These are phyloP conservation scores for Lathronympha strigana DNA, from an alignment of 2,888 invertebrate genomes.

Conservation along the genomic window DNA sequence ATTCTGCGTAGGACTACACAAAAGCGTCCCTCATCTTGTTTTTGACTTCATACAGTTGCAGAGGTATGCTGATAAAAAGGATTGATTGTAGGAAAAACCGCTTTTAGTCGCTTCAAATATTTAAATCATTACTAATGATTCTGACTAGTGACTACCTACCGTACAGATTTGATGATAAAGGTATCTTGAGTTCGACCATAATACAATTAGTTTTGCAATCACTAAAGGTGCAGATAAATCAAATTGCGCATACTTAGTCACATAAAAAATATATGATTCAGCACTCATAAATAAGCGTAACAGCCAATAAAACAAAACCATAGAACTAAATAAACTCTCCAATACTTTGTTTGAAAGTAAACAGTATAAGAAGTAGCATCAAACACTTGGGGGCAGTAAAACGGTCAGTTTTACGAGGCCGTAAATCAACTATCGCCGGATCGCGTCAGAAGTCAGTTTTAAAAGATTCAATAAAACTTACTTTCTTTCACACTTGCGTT, in stretches of 20 bases:
- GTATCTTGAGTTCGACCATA: neutral
- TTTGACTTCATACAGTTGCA: too few relatives aligned
- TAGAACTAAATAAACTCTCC: constrained; percentile 52
- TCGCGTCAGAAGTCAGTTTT: constrained; percentile 50
- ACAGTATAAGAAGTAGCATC: constrained; percentile 56
- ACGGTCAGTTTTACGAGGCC: constrained; percentile 71
- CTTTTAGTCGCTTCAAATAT: too few relatives aligned
- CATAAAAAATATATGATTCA: constrained; percentile 29
- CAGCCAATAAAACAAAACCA: constrained; percentile 53
- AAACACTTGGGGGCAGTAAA: constrained; percentile 65
- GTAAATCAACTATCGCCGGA: constrained; percentile 74
- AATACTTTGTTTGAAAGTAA: constrained; percentile 59
- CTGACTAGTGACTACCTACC: neutral
- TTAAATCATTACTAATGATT: neutral
- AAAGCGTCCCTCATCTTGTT: too few relatives aligned
- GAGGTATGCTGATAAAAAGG: too few relatives aligned
- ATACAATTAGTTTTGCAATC: constrained; percentile 13
- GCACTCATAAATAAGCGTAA: constrained; percentile 36
- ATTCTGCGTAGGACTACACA: too few relatives aligned
- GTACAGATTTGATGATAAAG: neutral
- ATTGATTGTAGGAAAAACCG: too few relatives aligned
- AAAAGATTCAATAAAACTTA: constrained; percentile 41
- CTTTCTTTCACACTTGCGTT: constrained; percentile 35
- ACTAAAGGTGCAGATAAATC: constrained; percentile 5
- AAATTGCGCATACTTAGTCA: constrained; percentile 13